phyloP scores from a whole-genome alignment of 2,113 vertebrate genomes.

The Passerina amoena region DNA sequence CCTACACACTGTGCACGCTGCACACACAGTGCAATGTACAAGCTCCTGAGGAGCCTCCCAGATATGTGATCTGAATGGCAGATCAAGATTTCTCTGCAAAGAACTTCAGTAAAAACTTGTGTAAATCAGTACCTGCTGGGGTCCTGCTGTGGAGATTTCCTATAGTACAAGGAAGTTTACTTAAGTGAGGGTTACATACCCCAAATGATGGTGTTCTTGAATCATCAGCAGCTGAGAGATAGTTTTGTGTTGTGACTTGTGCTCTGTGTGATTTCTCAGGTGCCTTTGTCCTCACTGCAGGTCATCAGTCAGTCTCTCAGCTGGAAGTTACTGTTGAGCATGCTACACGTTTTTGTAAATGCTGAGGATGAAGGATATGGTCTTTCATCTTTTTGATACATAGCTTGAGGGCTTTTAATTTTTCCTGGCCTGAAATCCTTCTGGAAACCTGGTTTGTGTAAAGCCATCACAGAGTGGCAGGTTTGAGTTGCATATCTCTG shows the following conservation, averaged over 20 bases:
- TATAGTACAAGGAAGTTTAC: neutral
- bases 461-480: neutral
- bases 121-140: neutral
- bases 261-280: neutral
- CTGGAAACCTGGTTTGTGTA: neutral
- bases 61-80: neutral
- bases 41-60: neutral
- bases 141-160: neutral
- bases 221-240: neutral
- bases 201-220: neutral
- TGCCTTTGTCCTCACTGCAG: neutral
- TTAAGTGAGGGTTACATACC: neutral
- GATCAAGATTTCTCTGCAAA: neutral
- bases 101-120: neutral
- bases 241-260: neutral
- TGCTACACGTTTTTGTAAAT: rapidly evolving
- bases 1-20: neutral
- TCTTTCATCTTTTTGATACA: neutral
- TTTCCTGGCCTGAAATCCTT: neutral
- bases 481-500: neutral
- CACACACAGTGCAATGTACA: neutral
- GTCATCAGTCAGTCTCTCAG: neutral
- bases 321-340: neutral
- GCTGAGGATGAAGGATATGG: neutral
- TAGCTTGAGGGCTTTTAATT: neutral